phyloP scores from a whole-genome alignment of 2,797 vertebrate genomes.

The Mareca penelope region DNA sequence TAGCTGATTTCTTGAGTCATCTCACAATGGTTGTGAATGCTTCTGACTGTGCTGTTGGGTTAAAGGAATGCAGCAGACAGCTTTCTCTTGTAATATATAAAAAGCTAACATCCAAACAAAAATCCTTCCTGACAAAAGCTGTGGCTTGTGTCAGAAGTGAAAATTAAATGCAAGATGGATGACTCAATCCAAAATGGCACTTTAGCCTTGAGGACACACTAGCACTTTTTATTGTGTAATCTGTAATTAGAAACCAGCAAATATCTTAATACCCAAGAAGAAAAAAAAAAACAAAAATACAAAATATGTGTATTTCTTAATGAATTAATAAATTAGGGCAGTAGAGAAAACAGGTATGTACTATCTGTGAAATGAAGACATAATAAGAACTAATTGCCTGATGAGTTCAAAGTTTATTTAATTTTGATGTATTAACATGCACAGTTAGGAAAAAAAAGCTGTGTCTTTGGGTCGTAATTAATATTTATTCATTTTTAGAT shows the following conservation, averaged over 20 bases:
- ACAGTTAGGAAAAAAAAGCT: background rate
- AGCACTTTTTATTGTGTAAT: background rate
- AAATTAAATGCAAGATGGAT: conserved; percentile 62
- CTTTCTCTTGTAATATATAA: background rate
- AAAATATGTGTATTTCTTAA: background rate
- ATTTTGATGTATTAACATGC: background rate
- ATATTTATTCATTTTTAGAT: background rate
- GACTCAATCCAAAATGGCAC: conserved; percentile 32
- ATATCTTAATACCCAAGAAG: background rate
- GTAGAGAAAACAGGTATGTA: background rate
- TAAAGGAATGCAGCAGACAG: conserved; percentile 15
- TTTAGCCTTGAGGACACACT: background rate
- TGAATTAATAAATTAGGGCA: background rate
- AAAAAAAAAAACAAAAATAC: background rate
- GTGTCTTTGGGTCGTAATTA: background rate
- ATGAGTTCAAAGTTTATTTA: background rate
- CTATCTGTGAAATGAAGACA: background rate
- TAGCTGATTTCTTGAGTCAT: conserved; percentile 29
- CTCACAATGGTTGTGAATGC: background rate
- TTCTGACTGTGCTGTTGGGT: background rate
- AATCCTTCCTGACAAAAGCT: conserved; percentile 55
- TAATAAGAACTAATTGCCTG: background rate
- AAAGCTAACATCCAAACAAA: conserved; percentile 34
- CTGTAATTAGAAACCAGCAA: conserved; percentile 54
- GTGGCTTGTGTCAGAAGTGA: conserved; percentile 49